A percentile compares a stretch with the other conserved stretches of the same genome.
Evolutionary conservation across 2,888 invertebrate genomes (phyloP).

Genomic region (Mantis religiosa): DNA sequence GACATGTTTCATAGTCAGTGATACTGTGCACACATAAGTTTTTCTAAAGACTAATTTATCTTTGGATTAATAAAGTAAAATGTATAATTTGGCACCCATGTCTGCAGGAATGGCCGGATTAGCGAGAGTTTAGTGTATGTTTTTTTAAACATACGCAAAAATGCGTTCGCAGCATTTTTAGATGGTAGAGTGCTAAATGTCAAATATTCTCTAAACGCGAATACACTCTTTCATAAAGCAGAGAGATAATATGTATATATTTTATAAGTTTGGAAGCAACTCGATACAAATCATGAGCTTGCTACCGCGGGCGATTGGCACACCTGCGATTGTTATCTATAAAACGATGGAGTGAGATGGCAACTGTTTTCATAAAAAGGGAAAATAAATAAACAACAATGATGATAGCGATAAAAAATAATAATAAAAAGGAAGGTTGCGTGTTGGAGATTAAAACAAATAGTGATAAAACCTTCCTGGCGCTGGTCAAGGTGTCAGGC

Average conservation of each 20-base stretch:
- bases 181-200: too few species aligned
- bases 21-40: too few species aligned
- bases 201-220: not conserved
- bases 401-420: not conserved
- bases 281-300: not conserved
- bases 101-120: too few species aligned
- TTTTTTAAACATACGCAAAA: too few species aligned
- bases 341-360: not conserved
- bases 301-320: not conserved
- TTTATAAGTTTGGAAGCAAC: not conserved
- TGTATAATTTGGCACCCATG: too few species aligned
- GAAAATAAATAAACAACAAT: not conserved
- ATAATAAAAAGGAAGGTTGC: not conserved
- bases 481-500: constrained; percentile 4
- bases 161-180: too few species aligned
- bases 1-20: too few species aligned
- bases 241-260: not conserved
- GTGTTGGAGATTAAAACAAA: constrained; percentile 11
- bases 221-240: not conserved
- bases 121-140: too few species aligned
- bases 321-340: not conserved
- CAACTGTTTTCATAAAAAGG: not conserved
- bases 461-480: constrained; percentile 1
- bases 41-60: too few species aligned
- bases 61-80: too few species aligned